Conservation (phyloP, 2,888 invertebrate genomes). For the Hofmannophila pseudospretella region DNA sequence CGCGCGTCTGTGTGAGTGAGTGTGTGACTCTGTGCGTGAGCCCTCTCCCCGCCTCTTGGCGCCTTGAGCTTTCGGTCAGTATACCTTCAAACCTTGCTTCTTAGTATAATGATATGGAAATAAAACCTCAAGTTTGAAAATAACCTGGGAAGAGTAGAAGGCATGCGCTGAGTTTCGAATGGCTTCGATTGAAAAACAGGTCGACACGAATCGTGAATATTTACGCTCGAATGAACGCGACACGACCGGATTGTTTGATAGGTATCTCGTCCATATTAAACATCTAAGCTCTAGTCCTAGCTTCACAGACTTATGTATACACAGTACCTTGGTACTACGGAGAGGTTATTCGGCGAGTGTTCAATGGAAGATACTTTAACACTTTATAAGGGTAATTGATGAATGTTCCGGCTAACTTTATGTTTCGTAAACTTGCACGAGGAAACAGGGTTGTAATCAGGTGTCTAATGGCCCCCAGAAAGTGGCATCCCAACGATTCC, state of each 20-base stretch:
- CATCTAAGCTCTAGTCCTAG: not conserved
- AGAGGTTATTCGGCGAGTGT: not conserved
- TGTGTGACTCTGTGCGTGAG: conserved; percentile 39
- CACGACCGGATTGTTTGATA: conserved; percentile 16
- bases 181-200: conserved; percentile 13
- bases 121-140: conserved; percentile 2
- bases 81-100: conserved; percentile 10
- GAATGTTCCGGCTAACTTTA: not conserved
- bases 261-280: conserved; percentile 2
- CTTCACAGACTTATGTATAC: too few species aligned
- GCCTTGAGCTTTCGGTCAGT: conserved; percentile 47
- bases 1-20: conserved; percentile 53
- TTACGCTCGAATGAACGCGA: conserved; percentile 23
- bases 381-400: conserved; percentile 9
- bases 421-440: too few species aligned
- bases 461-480: too few species aligned
- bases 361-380: conserved; percentile 3
- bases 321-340: not conserved
- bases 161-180: conserved; percentile 6
- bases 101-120: too few species aligned
- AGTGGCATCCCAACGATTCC: too few species aligned
- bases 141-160: not conserved
- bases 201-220: conserved; percentile 22
- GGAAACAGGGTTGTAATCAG: too few species aligned
- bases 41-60: conserved; percentile 26